These are phyloP conservation scores for Alitta virens DNA, from an alignment of 2,888 invertebrate genomes.

Conservation along the genomic window DNA sequence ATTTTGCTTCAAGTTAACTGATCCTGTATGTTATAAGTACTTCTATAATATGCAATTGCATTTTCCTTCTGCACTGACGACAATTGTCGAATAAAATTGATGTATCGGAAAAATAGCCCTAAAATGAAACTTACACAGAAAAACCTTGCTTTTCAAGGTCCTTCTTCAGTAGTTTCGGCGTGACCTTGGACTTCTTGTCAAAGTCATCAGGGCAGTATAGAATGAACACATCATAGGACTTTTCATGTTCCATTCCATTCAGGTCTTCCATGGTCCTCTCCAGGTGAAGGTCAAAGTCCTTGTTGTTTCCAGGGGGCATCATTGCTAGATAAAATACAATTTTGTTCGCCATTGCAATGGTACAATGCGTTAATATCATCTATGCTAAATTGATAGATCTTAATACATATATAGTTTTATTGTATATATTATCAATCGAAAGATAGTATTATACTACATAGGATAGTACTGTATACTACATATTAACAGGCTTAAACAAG, in stretches of 20 bases:
- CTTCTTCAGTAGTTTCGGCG: conserved; percentile 8
- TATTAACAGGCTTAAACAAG: too few species aligned
- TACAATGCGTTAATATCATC: neutral
- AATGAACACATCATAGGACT: conserved; percentile 26
- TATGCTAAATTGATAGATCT: neutral
- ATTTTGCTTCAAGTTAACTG: too few species aligned
- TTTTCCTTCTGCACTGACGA: too few species aligned
- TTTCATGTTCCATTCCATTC: conserved; percentile 17
- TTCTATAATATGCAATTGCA: too few species aligned
- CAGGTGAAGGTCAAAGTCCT: conserved; percentile 52
- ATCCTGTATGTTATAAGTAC: too few species aligned
- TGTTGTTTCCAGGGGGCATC: conserved; percentile 48
- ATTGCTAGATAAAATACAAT: conserved; percentile 40
- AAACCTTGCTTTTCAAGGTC: conserved; percentile 13
- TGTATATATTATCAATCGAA: too few species aligned
- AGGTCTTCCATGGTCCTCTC: conserved; percentile 26
- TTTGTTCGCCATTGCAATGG: neutral
- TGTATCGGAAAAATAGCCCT: too few species aligned
- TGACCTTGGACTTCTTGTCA: conserved; percentile 13
- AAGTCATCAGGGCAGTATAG: conserved; percentile 22
- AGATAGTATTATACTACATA: too few species aligned
- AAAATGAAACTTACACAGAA: conserved; percentile 21
- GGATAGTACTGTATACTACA: too few species aligned
- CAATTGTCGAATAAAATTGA: too few species aligned
- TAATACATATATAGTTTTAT: neutral